Evolutionary conservation across 2,888 invertebrate species (phyloP).

Genomic region (Eupelmus urozonus): DNA sequence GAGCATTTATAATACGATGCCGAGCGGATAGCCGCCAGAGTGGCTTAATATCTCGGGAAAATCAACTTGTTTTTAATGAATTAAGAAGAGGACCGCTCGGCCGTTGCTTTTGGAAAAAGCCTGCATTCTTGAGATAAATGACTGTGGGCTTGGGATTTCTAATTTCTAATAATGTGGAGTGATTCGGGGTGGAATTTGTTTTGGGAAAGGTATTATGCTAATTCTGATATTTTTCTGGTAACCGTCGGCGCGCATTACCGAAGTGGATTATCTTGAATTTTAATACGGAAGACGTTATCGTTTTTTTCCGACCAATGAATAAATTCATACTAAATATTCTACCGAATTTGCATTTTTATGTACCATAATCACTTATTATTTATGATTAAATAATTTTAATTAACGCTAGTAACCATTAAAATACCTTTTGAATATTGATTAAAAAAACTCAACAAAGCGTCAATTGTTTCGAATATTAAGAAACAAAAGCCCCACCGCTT

Average conservation of each 20-base stretch:
- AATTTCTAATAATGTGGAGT: neutral
- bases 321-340: constrained; percentile 7
- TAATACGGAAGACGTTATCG: neutral
- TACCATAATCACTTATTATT: no score
- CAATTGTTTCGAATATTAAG: no score
- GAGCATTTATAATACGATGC: constrained; percentile 56
- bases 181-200: neutral
- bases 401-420: no score
- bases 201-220: neutral
- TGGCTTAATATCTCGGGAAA: constrained; percentile 51
- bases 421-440: no score
- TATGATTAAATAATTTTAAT: no score
- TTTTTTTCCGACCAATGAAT: constrained; percentile 7
- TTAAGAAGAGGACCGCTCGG: constrained; percentile 53
- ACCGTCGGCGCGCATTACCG: neutral
- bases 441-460: no score
- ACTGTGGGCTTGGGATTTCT: neutral
- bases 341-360: neutral
- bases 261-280: neutral
- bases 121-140: no score
- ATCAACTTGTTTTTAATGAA: constrained; percentile 58
- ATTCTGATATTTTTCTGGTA: neutral
- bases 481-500: no score
- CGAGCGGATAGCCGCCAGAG: constrained; percentile 27
- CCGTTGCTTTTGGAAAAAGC: no score